These are phyloP conservation scores for Podarcis muralis DNA, from an alignment of 2,113 vertebrate genomes.

Conservation along the genomic window DNA sequence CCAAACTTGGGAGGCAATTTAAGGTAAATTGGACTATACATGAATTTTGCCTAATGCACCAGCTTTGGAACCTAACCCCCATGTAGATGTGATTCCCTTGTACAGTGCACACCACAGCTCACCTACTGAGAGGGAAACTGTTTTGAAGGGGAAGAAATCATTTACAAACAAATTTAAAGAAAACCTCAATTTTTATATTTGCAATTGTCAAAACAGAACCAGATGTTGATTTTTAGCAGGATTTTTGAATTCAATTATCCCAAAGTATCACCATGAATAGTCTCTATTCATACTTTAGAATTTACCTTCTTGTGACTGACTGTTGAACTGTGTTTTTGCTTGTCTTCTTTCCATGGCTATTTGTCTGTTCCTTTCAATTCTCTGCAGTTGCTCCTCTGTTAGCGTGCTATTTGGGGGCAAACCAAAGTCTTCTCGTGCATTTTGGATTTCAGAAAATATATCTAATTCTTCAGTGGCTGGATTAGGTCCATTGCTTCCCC, in stretches of 20 bases:
- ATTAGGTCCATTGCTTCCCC: constrained; percentile 27
- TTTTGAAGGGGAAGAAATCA: neutral
- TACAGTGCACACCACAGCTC: no score
- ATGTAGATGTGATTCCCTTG: no score
- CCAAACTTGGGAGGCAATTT: no score
- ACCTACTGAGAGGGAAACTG: no score
- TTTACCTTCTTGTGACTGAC: constrained; percentile 71
- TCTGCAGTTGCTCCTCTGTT: constrained; percentile 84
- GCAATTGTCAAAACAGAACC: neutral
- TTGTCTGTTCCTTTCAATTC: constrained; percentile 86
- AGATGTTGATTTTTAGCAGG: neutral
- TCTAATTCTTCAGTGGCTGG: constrained; percentile 48
- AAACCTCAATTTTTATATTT: neutral
- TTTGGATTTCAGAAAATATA: constrained; percentile 36
- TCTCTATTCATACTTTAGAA: neutral
- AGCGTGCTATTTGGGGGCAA: constrained; percentile 67
- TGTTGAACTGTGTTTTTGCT: constrained; percentile 75
- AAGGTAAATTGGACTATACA: no score
- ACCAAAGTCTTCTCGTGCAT: neutral
- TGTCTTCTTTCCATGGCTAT: constrained; percentile 86
- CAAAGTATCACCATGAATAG: neutral
- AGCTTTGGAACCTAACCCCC: no score
- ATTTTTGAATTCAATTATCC: no score
- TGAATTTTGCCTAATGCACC: no score
- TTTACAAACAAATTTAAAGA: neutral